These are phyloP conservation scores for Diplolepis rosae DNA, from an alignment of 2,888 invertebrate species.

Conservation along the genomic window DNA sequence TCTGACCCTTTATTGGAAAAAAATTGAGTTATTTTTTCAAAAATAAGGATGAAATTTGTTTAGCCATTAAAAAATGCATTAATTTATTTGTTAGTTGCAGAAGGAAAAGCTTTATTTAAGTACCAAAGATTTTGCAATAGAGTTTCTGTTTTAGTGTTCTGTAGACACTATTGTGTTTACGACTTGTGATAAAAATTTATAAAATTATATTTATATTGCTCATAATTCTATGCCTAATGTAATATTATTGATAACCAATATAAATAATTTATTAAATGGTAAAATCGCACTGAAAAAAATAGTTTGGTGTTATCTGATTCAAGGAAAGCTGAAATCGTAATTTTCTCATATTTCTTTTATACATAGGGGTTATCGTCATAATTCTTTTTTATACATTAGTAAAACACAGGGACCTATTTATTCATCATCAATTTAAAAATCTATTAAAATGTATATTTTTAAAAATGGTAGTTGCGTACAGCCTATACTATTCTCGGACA, in stretches of 20 bases:
- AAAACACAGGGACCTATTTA: conserved; percentile 14
- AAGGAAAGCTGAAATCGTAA: no score
- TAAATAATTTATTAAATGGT: background rate
- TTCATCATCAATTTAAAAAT: conserved; percentile 3
- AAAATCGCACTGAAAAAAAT: background rate
- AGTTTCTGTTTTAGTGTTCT: background rate
- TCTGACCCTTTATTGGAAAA: no score
- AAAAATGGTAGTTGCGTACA: conserved; percentile 2
- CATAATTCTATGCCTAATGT: background rate
- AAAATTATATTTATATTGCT: background rate
- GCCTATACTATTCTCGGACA: background rate
- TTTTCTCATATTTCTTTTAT: background rate
- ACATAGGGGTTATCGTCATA: background rate
- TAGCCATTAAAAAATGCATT: no score
- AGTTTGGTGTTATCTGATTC: no score
- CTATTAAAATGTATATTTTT: conserved; percentile 6
- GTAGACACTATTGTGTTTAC: background rate
- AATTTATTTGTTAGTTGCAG: background rate
- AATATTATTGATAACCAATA: background rate
- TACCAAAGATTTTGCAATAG: background rate
- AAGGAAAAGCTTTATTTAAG: background rate
- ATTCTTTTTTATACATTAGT: background rate
- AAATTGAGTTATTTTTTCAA: no score
- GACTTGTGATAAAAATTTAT: background rate
- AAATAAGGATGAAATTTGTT: no score